Evolutionary conservation across 2,797 vertebrate genomes (phyloP), one percentile per base, ranked within the genome.

Genomic region (Geotrypetes seraphini): DNA sequence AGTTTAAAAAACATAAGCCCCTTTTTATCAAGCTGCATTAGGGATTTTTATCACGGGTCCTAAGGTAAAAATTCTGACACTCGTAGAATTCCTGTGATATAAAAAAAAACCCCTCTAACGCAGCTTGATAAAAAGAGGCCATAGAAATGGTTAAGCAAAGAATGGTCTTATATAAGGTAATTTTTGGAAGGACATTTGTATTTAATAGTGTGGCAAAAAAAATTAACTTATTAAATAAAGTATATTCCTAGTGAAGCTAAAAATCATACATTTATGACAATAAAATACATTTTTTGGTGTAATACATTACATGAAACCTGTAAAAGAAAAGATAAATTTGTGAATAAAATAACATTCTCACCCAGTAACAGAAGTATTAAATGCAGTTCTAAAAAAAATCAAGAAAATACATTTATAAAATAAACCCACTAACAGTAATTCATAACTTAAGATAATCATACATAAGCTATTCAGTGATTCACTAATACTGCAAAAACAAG

Each of bases 201-300:
- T 60, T 75, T 75, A 71, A 83, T 78, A 72, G 72, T 79, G 78
- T 82, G 81, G 71, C 78, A 73, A 68, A 71, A 73, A 58, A 66
- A 71, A 66, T 81, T 81, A 85, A 85, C 60, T 86, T 86, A 86
- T 84, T 80, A 80, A 81, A 86, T 85, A 85, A 81, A 82, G 80
- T 79, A 81, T 76, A 77, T 76, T 82, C 77, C 79, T 86, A 65
- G 66, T 79, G 71, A 79, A 71, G 59, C 81, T 84, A 86, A 75
- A 79, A 64, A 68, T 64, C 69, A 66, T 55, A 75, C 61, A 59
- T 73, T 69, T 70, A 78, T 76, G 66, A 75, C 79, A 79, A 78
- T 79, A 82, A 70, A 83, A 82, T 75, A 65, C 39, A 66, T 80
- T 85, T n/a, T 85, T 84, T 86, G 84, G 83, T 83, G 81, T 78